These are phyloP conservation scores for Rhagoletis pomonella DNA, from an alignment of 1,140 invertebrate species.

Conservation along the genomic window DNA sequence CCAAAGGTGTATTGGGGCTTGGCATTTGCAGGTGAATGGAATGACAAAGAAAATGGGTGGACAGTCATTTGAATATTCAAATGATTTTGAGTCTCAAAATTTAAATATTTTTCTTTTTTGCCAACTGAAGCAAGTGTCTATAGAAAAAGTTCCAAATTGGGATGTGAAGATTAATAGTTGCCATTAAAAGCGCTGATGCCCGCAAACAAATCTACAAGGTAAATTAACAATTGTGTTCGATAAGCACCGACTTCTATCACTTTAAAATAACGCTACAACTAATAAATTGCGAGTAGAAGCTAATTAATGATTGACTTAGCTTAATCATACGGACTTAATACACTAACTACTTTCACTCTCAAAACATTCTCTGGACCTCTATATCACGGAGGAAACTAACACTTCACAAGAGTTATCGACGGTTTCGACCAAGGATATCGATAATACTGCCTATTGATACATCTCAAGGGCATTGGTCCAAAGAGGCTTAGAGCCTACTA, in stretches of 20 bases:
- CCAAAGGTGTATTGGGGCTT: neutral
- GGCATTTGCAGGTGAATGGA: neutral
- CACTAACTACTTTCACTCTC: no score
- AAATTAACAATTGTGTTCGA: neutral
- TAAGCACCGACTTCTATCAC: neutral
- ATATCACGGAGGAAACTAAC: no score
- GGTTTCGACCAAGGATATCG: no score
- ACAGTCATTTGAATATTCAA: constrained; percentile 9
- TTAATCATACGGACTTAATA: no score
- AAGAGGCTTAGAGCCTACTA: no score
- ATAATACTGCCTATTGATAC: no score
- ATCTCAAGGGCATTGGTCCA: no score
- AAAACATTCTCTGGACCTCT: no score
- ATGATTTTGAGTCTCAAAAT: neutral
- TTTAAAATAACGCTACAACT: neutral
- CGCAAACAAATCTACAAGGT: neutral
- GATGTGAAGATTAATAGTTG: neutral
- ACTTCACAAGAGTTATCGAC: no score
- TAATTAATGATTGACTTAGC: no score
- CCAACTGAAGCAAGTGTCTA: neutral
- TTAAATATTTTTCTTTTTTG: neutral
- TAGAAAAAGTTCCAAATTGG: neutral
- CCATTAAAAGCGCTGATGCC: neutral
- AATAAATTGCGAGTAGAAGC: no score
- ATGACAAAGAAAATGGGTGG: neutral